phyloP scores from a whole-genome alignment of 2,113 vertebrate species.

The Myotis davidii region DNA sequence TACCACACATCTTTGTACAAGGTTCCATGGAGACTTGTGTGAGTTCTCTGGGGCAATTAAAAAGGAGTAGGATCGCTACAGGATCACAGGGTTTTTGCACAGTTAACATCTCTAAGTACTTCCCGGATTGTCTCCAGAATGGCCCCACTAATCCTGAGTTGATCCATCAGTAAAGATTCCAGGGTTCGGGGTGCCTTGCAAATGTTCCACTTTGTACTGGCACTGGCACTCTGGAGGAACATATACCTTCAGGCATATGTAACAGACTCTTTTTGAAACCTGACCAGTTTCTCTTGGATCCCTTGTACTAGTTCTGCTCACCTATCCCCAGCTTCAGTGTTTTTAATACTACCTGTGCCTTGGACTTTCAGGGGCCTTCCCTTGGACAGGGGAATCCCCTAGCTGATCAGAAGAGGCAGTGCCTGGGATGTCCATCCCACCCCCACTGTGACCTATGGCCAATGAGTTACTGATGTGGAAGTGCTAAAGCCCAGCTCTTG shows the following conservation, averaged over 20 bases:
- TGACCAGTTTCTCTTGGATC: not conserved
- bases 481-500: not conserved
- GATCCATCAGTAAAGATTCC: not conserved
- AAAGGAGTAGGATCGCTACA: not conserved
- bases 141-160: not conserved
- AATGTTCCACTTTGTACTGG: not conserved
- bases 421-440: not conserved
- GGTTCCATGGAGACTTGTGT: not conserved
- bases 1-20: not conserved
- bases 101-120: not conserved
- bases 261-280: not conserved
- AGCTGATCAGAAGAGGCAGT: not conserved
- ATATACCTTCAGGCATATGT: not conserved
- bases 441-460: not conserved
- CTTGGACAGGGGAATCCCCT: not conserved
- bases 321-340: not conserved
- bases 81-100: not conserved
- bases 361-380: no score
- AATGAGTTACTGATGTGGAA: not conserved
- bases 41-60: not conserved
- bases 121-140: not conserved
- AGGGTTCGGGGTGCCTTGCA: no score
- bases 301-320: not conserved
- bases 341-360: not conserved
- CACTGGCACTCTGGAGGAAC: fast-evolving